Percentiles rank a stretch among this genome's conserved stretches.
These are phyloP conservation scores for Agrotis exclamationis DNA, from an alignment of 2,888 invertebrate genomes.

Conservation along the genomic window DNA sequence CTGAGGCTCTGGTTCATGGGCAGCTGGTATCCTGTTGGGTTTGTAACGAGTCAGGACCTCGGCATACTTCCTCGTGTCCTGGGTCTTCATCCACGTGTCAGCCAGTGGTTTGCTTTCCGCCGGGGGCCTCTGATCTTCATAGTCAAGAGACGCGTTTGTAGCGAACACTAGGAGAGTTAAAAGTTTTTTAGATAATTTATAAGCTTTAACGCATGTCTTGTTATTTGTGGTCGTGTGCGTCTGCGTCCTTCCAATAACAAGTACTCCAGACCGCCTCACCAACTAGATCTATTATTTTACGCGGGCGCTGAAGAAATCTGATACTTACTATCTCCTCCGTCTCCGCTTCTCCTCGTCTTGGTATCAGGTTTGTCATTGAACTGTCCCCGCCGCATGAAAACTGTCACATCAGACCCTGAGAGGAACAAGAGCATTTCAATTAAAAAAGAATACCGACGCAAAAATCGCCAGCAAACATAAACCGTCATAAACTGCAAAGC, in stretches of 20 bases:
- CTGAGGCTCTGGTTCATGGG: neutral
- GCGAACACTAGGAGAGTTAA: slow-evolving; percentile 59
- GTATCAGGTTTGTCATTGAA: slow-evolving; percentile 73
- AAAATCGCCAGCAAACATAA: no score
- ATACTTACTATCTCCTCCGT: slow-evolving; percentile 63
- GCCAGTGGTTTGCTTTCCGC: slow-evolving; percentile 64
- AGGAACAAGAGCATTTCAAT: neutral
- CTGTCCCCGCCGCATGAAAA: slow-evolving; percentile 81
- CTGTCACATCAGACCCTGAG: slow-evolving; percentile 75
- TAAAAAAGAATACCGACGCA: no score
- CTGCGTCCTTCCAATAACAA: no score
- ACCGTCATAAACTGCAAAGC: no score
- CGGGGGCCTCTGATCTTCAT: slow-evolving; percentile 57
- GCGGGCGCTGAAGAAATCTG: neutral
- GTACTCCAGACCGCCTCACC: no score
- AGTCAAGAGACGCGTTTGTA: slow-evolving; percentile 64
- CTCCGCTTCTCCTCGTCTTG: slow-evolving; percentile 63
- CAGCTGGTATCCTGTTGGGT: slow-evolving; percentile 20
- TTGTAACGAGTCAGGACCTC: slow-evolving; percentile 74
- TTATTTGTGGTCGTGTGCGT: no score
- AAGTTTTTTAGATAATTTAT: no score
- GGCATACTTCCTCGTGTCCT: slow-evolving; percentile 77
- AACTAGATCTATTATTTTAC: no score
- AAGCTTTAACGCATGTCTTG: no score
- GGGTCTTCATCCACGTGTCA: slow-evolving; percentile 73